Evolutionary conservation across 2,888 invertebrate genomes (phyloP).

Genomic region (Lasioglossum vierecki): DNA sequence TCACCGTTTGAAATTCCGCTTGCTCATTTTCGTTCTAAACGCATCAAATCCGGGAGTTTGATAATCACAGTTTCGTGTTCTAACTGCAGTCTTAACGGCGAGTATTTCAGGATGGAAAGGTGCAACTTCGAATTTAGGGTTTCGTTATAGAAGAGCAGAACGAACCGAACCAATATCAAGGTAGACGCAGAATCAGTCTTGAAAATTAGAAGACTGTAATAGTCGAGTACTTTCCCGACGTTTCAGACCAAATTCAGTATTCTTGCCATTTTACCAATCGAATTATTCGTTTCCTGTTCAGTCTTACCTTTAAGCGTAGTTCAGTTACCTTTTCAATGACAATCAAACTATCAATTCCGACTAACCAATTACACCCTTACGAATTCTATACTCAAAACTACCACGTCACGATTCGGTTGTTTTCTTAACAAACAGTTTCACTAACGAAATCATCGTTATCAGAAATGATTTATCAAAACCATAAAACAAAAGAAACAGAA

Average conservation of each 20-base stretch:
- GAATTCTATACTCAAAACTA: background rate
- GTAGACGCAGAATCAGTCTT: constrained; percentile 38
- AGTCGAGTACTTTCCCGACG: background rate
- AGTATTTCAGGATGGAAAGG: background rate
- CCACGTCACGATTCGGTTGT: background rate
- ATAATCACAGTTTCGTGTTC: no score
- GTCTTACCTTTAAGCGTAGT: constrained; percentile 14
- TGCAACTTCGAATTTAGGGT: constrained; percentile 9
- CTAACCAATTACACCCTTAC: background rate
- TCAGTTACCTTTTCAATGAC: constrained; percentile 34
- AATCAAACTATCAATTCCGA: constrained; percentile 32
- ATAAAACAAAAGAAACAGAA: background rate
- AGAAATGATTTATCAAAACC: background rate
- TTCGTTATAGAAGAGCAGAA: constrained; percentile 11
- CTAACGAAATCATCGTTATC: background rate
- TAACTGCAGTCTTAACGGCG: no score
- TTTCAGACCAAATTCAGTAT: constrained; percentile 36
- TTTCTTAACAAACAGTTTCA: background rate
- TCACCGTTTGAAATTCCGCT: no score
- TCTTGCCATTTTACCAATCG: constrained; percentile 1
- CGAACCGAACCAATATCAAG: constrained; percentile 40
- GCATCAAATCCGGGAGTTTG: no score
- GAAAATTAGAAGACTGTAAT: background rate
- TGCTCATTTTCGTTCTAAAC: no score
- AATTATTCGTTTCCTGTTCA: background rate